A percentile compares a stretch with the other conserved stretches of the same genome.
These are phyloP conservation scores for Lordiphosa mommai DNA, from an alignment of 1,140 invertebrate species.

Conservation along the genomic window DNA sequence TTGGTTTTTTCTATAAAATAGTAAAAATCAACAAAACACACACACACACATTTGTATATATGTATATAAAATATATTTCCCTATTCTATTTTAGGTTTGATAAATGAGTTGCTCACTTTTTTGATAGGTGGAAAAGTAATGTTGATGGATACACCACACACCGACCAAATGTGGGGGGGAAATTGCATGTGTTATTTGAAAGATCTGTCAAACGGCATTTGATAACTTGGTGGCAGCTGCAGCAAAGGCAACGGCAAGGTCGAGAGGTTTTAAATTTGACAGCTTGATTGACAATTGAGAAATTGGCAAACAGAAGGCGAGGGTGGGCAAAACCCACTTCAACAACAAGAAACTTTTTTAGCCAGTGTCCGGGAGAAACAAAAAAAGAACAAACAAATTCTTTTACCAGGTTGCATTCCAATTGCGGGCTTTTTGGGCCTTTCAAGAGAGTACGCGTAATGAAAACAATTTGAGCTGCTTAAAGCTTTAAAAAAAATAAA, in stretches of 20 bases:
- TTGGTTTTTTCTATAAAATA: constrained; percentile 24
- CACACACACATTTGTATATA: background rate
- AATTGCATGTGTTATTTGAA: constrained; percentile 31
- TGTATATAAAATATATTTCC: constrained; percentile 9
- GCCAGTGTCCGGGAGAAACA: background rate
- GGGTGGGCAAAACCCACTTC: background rate
- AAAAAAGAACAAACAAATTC: background rate
- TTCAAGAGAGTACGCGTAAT: too few relatives aligned
- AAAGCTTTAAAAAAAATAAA: too few relatives aligned
- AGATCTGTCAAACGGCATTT: constrained; percentile 60
- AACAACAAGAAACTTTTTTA: background rate
- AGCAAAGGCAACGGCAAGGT: constrained; percentile 27
- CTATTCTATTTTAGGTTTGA: constrained; percentile 23
- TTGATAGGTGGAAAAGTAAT: constrained; percentile 40
- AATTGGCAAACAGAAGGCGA: constrained; percentile 47
- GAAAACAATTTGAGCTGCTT: too few relatives aligned
- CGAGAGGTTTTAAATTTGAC: constrained; percentile 54
- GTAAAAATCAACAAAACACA: constrained; percentile 34
- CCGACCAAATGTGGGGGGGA: background rate
- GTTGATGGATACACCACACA: constrained; percentile 63
- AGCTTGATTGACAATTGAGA: constrained; percentile 73
- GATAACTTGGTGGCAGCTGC: constrained; percentile 60
- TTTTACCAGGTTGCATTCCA: too few relatives aligned
- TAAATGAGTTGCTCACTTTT: constrained; percentile 47
- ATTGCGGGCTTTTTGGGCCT: too few relatives aligned